These are phyloP conservation scores for Noctuana brunneofusca DNA, from an alignment of 2,888 invertebrate species.

Conservation along the genomic window DNA sequence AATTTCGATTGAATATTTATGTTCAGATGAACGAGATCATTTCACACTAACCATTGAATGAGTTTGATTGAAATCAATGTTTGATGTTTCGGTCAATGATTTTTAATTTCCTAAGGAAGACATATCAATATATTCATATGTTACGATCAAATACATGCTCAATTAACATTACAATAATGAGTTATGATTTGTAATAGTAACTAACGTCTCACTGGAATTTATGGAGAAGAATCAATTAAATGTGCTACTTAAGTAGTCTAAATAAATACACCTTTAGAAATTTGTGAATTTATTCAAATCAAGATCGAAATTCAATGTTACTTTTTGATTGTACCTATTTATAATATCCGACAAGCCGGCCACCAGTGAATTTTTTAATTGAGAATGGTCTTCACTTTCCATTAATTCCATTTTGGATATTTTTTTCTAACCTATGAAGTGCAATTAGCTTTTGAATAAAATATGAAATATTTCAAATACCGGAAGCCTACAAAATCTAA, in stretches of 20 bases:
- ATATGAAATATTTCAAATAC: constrained; percentile 33
- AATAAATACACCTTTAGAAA: no score
- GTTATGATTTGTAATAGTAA: not conserved
- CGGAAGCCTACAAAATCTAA: constrained; percentile 27
- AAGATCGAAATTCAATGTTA: not conserved
- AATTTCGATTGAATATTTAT: constrained; percentile 3
- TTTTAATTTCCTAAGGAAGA: constrained; percentile 3
- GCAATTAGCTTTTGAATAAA: not conserved
- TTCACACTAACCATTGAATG: not conserved
- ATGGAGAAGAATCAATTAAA: not conserved
- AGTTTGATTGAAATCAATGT: constrained; percentile 4
- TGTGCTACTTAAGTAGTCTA: not conserved
- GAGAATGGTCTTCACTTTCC: not conserved
- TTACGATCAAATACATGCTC: not conserved
- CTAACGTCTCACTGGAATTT: not conserved
- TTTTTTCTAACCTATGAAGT: not conserved
- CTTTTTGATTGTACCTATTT: not conserved
- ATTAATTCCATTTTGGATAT: not conserved
- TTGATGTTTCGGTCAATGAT: not conserved
- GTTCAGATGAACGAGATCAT: not conserved
- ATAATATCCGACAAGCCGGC: no score
- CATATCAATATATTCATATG: not conserved
- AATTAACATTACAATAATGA: not conserved
- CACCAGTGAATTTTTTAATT: no score
- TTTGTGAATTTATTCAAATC: not conserved